Conservation (phyloP, 2,888 invertebrate genomes). For the Pyrochroa serraticornis region DNA sequence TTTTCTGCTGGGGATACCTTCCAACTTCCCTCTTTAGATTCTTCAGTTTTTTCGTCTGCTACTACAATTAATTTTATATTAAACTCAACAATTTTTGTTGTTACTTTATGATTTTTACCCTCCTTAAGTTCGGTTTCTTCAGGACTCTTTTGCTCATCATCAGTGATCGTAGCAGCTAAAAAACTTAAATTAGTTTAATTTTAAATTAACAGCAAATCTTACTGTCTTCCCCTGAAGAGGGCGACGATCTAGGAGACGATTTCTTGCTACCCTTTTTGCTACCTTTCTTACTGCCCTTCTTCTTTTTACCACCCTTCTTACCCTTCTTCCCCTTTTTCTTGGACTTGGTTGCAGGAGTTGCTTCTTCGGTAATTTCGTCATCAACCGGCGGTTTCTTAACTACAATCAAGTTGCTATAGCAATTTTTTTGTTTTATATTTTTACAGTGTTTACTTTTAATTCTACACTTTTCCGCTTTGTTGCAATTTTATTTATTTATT, state of each 20-base stretch:
- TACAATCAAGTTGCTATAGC: constrained; percentile 19
- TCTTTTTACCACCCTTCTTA: constrained; percentile 31
- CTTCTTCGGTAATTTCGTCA: constrained; percentile 27
- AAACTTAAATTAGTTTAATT: too few species aligned
- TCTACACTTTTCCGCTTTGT: background rate
- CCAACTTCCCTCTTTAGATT: too few species aligned
- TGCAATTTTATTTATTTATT: constrained; percentile 6
- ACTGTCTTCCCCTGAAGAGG: background rate
- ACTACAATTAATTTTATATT: too few species aligned
- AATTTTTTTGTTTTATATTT: too few species aligned
- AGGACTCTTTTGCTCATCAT: too few species aligned
- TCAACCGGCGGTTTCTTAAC: constrained; percentile 40
- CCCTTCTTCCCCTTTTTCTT: constrained; percentile 40
- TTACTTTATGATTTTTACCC: too few species aligned
- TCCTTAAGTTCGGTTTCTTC: too few species aligned
- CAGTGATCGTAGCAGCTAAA: too few species aligned
- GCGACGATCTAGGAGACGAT: constrained; percentile 10
- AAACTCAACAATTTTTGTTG: too few species aligned
- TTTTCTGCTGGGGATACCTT: background rate
- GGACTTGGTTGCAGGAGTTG: constrained; percentile 22
- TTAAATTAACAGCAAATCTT: too few species aligned
- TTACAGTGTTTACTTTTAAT: background rate
- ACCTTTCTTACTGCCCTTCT: constrained; percentile 51
- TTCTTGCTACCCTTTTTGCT: constrained; percentile 5
- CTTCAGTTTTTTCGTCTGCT: too few species aligned